Percentiles rank a stretch among this genome's conserved stretches.
Evolutionary conservation across 2,888 invertebrate species (phyloP).

Genomic region (Neoascia interrupta): DNA sequence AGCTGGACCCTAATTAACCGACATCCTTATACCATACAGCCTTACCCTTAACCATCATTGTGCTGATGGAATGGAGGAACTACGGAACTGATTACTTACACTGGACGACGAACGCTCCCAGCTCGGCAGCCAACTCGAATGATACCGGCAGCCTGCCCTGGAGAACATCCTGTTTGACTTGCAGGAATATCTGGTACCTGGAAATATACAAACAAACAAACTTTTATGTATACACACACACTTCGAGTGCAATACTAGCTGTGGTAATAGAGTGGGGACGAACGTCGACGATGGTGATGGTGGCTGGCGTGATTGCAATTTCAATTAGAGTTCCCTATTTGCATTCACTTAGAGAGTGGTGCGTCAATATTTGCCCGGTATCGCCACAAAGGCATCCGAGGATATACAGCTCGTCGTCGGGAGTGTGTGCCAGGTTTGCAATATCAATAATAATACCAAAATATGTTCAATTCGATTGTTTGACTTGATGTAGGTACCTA

Average conservation of each 20-base stretch:
- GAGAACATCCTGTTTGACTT: constrained; percentile 97
- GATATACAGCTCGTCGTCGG: constrained; percentile 6
- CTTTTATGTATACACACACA: constrained; percentile 48
- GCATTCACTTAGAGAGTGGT: constrained; percentile 68
- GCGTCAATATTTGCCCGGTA: constrained; percentile 55
- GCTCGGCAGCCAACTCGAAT: constrained; percentile 94
- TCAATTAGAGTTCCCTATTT: constrained; percentile 70
- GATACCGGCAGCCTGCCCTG: constrained; percentile 95
- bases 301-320: constrained; percentile 60
- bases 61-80: too few relatives aligned
- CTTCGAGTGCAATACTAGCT: constrained; percentile 8
- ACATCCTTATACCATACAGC: constrained; percentile 32
- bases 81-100: constrained; percentile 85
- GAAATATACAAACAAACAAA: constrained; percentile 60
- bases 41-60: neutral
- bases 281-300: neutral
- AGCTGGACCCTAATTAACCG: constrained; percentile 28
- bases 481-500: too few relatives aligned
- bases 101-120: constrained; percentile 95
- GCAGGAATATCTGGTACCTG: constrained; percentile 98
- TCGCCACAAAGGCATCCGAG: constrained; percentile 57
- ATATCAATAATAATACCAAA: constrained; percentile 30
- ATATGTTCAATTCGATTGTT: constrained; percentile 54
- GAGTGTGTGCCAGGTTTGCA: constrained; percentile 9
- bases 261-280: neutral